Evolutionary conservation across 2,797 vertebrate species (phyloP).

Genomic region (Galago senegalensis): DNA sequence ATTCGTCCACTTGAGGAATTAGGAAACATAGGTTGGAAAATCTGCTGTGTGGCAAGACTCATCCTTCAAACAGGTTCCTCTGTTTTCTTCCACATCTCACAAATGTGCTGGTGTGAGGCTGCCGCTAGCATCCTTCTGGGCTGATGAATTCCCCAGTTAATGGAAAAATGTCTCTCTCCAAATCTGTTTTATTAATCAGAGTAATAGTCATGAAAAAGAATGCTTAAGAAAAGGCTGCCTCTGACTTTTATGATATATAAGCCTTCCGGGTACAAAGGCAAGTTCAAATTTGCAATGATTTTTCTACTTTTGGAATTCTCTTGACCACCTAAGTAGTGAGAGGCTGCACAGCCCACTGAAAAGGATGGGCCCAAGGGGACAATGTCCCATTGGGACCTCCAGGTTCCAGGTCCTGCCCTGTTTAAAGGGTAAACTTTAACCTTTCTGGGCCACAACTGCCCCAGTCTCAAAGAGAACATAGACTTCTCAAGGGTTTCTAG

Average conservation of each 20-base stretch:
- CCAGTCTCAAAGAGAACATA: not conserved
- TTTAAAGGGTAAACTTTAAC: not conserved
- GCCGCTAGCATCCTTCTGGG: not conserved
- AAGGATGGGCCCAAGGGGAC: no score
- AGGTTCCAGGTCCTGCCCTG: not conserved
- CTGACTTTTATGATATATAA: not conserved
- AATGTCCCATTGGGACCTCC: not conserved
- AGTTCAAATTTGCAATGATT: not conserved
- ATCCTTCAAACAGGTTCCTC: not conserved
- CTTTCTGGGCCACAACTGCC: not conserved
- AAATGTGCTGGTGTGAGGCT: not conserved
- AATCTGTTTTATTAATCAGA: slow-evolving; percentile 56
- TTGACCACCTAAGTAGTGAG: not conserved
- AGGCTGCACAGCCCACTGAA: not conserved
- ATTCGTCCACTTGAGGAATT: not conserved
- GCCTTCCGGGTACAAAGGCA: not conserved
- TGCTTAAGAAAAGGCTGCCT: not conserved
- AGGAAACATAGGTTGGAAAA: not conserved
- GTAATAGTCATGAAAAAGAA: not conserved
- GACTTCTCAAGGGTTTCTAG: not conserved
- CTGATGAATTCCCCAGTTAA: not conserved
- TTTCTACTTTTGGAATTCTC: not conserved
- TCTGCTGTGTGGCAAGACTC: not conserved
- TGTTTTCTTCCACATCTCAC: not conserved
- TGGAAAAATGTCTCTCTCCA: not conserved